Evolutionary conservation across 2,888 invertebrate species (phyloP).

Genomic region (Gortyna flavago): DNA sequence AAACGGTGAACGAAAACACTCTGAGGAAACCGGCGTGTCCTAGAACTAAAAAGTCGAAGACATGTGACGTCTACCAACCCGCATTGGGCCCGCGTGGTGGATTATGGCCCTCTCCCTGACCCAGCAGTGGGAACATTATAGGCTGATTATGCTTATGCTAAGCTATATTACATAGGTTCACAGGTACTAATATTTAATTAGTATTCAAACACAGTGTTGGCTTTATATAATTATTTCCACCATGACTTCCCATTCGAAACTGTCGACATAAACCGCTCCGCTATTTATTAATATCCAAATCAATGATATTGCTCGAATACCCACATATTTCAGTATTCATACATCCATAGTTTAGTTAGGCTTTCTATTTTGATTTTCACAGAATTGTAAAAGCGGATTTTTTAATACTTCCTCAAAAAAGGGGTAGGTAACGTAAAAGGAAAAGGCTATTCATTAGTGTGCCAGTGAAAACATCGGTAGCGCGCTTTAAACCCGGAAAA

Average conservation of each 20-base stretch:
- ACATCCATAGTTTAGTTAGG: constrained; percentile 11
- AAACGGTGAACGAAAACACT: too few relatives aligned
- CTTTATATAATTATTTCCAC: not conserved
- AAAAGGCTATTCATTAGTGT: constrained; percentile 68
- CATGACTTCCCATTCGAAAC: not conserved
- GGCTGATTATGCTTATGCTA: too few relatives aligned
- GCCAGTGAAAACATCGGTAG: constrained; percentile 62
- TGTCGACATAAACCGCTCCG: not conserved
- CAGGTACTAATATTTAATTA: not conserved
- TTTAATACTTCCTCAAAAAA: constrained; percentile 38
- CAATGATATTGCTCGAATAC: not conserved
- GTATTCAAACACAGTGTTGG: not conserved
- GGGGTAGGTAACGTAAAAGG: constrained; percentile 44
- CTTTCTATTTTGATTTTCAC: constrained; percentile 12
- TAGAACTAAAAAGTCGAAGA: too few relatives aligned
- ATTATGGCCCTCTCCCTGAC: too few relatives aligned
- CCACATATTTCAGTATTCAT: not conserved
- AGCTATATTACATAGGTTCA: too few relatives aligned
- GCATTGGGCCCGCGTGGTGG: too few relatives aligned
- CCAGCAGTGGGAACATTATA: too few relatives aligned
- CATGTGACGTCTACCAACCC: too few relatives aligned
- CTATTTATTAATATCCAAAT: not conserved
- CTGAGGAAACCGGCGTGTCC: too few relatives aligned
- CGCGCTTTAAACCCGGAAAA: constrained; percentile 61
- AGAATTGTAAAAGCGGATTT: constrained; percentile 40